Percentiles rank a stretch among this genome's conserved stretches.
Evolutionary conservation across 2,888 invertebrate species (phyloP).

Genomic region (Trissoscelio sp.): DNA sequence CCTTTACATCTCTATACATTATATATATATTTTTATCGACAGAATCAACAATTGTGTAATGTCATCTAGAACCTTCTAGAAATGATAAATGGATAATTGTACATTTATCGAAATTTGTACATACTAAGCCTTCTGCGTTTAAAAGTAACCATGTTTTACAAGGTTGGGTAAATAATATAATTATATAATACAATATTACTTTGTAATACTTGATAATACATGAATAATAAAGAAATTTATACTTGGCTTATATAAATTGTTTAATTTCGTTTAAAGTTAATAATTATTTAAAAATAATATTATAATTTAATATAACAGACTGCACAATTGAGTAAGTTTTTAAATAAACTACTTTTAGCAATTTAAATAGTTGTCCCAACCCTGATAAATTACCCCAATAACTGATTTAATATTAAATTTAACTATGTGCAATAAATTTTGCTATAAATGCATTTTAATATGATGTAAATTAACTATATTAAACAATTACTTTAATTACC

Average conservation of each 20-base stretch:
- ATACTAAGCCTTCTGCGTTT: background rate
- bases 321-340: no score
- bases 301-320: no score
- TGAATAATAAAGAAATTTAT: background rate
- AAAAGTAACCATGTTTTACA: background rate
- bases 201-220: no score
- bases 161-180: background rate
- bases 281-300: no score
- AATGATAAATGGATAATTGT: slow-evolving; percentile 64
- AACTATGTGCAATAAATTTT: background rate
- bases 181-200: background rate
- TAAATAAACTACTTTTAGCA: background rate
- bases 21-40: slow-evolving; percentile 25
- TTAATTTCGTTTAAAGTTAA: no score
- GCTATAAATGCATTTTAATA: background rate
- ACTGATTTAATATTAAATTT: background rate
- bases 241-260: no score
- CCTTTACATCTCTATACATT: slow-evolving; percentile 25
- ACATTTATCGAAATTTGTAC: slow-evolving; percentile 59
- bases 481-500: no score
- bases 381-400: background rate
- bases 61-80: slow-evolving; percentile 47
- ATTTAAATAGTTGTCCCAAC: background rate
- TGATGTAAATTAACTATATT: no score
- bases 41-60: slow-evolving; percentile 66